Evolutionary conservation across 2,888 invertebrate genomes (phyloP), one percentile per base, ranked within the genome.

Genomic region (Lithophane leautieri): DNA sequence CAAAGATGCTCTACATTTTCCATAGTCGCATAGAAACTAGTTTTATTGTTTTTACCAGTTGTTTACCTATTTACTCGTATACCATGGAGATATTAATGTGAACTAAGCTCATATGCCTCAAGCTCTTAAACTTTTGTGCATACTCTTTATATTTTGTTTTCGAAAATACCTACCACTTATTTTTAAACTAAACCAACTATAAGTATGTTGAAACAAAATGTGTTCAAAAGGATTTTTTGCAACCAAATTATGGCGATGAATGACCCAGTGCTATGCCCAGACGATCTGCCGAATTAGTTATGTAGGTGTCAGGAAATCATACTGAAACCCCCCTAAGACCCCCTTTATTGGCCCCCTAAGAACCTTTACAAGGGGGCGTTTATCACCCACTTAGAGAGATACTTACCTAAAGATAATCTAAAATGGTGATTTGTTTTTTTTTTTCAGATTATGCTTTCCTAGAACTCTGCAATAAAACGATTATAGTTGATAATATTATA

Each of bases 391-490:
- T 65, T 65, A 25, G 19, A 25, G 6, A 47, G n/a, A 22, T 2
- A 52, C 9, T 6, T 34, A 22, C 66, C 16, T 77, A 44, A 47
- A 14, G 12, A 22, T 22, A 8, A 47, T 6, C 11, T 77, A 28
- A 70, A 40, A 16, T 47, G 2, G 16, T 44, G 7, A 73, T 74
- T 58, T 65, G 8, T 69, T 58, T 58, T 54, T 0, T 0, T 71
- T 71, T 85, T 84, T 69, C 86, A 85, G 85, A 84, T 72, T 9
- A 22, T 34, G 4, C 65, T 60, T 65, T 50, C 60, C 19, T 47
- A 63, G 47, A 82, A 78, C 72, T 82, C 74, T 52, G 70, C 82
- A 74, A 76, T 82, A 73, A 71, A 65, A 76, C 42, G 58, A 69
- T 58, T 2, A 54, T 78, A 73, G 42, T 25, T 62, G 12, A 68